phyloP scores from a whole-genome alignment of 2,113 vertebrate genomes.

The Neoarius graeffei region DNA sequence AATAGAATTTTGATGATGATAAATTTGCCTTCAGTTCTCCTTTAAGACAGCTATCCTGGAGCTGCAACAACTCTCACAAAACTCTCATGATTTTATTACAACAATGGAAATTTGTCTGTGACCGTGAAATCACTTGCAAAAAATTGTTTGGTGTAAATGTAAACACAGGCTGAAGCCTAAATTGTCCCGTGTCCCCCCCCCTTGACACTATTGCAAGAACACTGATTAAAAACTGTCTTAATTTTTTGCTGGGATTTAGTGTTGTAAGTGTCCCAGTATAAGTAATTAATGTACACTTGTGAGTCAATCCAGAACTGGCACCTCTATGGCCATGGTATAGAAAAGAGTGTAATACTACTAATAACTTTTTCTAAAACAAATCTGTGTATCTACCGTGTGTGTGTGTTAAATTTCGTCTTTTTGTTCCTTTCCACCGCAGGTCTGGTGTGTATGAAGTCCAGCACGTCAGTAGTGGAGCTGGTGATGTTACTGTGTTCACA shows the following conservation, averaged over 20 bases:
- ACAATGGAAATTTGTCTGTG: no score
- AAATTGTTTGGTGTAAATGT: not conserved
- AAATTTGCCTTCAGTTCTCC: no score
- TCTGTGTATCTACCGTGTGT: constrained; percentile 10
- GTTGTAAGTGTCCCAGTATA: not conserved
- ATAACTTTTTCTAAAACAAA: not conserved
- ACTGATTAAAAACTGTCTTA: not conserved
- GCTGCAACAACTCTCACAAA: no score
- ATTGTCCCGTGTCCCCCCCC: not conserved
- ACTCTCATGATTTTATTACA: no score
- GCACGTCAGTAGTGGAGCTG: constrained; percentile 96
- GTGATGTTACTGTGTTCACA: constrained; percentile 99
- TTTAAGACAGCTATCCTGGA: no score
- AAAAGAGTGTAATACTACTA: not conserved
- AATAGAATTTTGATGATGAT: no score
- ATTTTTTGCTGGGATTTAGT: not conserved
- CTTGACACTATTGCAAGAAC: not conserved
- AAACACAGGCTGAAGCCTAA: not conserved
- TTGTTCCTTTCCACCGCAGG: constrained; percentile 74
- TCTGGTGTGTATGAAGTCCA: constrained; percentile 98
- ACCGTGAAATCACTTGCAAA: no score
- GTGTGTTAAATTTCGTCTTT: not conserved
- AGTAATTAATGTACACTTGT: not conserved
- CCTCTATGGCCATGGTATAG: not conserved
- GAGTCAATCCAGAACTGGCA: not conserved